These are phyloP conservation scores for Ellobius talpinus DNA, from an alignment of 2,113 vertebrate species.

Conservation along the genomic window DNA sequence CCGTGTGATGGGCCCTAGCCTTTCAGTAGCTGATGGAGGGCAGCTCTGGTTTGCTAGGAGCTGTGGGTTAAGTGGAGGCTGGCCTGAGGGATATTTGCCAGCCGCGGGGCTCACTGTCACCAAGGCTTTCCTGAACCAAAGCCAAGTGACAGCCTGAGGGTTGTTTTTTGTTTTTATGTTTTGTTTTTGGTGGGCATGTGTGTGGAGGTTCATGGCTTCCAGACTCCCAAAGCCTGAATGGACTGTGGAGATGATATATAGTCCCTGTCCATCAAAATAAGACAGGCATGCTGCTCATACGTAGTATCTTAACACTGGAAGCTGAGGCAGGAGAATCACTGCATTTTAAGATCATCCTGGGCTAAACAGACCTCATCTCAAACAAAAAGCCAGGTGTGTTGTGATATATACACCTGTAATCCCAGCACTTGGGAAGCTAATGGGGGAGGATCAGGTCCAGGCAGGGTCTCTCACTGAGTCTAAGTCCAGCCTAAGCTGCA, in stretches of 20 bases:
- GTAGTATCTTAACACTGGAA: neutral
- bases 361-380: neutral
- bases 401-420: neutral
- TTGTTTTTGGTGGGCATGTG: neutral
- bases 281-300: neutral
- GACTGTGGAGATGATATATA: neutral
- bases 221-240: neutral
- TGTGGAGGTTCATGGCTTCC: neutral
- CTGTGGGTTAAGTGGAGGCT: rapidly evolving
- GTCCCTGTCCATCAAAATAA: neutral
- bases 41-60: neutral
- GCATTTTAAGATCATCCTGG: neutral
- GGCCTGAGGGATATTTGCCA: neutral
- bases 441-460: neutral
- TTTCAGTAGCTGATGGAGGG: neutral
- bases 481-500: neutral
- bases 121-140: neutral
- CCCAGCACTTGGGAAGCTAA: neutral
- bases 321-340: neutral
- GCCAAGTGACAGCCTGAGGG: neutral
- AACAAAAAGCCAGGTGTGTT: neutral
- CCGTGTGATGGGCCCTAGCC: neutral
- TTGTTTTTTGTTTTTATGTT: neutral
- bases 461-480: neutral
- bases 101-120: rapidly evolving